A percentile compares a stretch with the other conserved stretches of the same genome.
These are phyloP conservation scores for Bombus confusus DNA, from an alignment of 1,140 invertebrate species.

Conservation along the genomic window DNA sequence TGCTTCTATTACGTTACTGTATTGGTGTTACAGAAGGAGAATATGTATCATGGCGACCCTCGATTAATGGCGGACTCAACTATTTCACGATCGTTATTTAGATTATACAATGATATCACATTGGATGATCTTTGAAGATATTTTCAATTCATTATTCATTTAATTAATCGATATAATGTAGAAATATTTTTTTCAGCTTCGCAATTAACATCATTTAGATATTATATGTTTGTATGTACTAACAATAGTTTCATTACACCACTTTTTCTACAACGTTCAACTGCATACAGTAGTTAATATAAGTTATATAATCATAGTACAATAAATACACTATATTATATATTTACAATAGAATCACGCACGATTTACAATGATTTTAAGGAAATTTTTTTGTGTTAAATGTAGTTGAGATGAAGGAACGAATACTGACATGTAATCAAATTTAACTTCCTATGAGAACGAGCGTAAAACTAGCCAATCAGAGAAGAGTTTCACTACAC, in stretches of 20 bases:
- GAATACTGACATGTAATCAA: background rate
- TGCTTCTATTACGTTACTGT: conserved; percentile 1
- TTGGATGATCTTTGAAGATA: no score
- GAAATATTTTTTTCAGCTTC: no score
- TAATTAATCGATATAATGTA: no score
- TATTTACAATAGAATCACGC: background rate
- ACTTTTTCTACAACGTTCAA: background rate
- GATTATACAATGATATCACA: no score
- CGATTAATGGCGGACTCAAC: background rate
- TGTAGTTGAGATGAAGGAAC: background rate
- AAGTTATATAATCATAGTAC: background rate
- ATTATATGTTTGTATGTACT: no score
- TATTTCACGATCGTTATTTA: background rate
- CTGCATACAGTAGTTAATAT: background rate
- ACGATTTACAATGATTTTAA: no score
- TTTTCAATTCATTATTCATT: no score
- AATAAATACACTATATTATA: no score
- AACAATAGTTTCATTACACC: background rate
- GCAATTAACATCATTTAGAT: no score
- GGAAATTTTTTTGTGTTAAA: background rate
- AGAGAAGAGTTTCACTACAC: background rate
- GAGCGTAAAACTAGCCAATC: background rate
- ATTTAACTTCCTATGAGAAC: background rate
- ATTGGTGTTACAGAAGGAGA: background rate
- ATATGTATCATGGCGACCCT: conserved; percentile 35